phyloP scores from a whole-genome alignment of 2,888 invertebrate species.

The Luperina testacea region DNA sequence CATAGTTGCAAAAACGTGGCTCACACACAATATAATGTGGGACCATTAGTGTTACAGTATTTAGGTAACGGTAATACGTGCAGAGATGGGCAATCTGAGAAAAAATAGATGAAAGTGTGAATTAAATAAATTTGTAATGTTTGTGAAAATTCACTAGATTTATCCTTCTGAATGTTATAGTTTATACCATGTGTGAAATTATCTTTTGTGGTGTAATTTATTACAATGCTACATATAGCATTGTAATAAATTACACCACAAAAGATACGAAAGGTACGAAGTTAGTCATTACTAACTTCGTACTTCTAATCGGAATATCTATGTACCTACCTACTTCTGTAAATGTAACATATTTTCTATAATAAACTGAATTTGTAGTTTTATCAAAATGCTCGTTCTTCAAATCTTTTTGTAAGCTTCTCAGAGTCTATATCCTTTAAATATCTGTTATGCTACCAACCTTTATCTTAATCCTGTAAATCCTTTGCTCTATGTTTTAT shows the following conservation, averaged over 20 bases:
- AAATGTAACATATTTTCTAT: constrained; percentile 42
- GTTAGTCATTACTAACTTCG: no score
- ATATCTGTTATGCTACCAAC: constrained; percentile 25
- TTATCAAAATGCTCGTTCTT: constrained; percentile 28
- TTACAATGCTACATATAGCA: constrained; percentile 46
- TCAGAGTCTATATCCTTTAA: constrained; percentile 37
- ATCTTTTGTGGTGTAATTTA: constrained; percentile 48
- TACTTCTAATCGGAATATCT: constrained; percentile 39
- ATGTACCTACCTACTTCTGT: constrained; percentile 39
- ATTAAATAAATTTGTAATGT: constrained; percentile 46
- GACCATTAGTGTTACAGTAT: constrained; percentile 77
- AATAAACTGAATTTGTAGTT: constrained; percentile 43
- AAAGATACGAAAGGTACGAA: no score
- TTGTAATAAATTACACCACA: no score
- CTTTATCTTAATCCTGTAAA: constrained; percentile 60
- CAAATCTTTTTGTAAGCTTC: constrained; percentile 43
- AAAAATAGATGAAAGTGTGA: constrained; percentile 48
- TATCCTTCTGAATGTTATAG: constrained; percentile 55
- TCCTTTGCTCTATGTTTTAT: constrained; percentile 52
- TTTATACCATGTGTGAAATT: constrained; percentile 56
- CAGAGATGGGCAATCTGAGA: constrained; percentile 44
- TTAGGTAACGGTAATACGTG: constrained; percentile 65
- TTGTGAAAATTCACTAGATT: constrained; percentile 50
- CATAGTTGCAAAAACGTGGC: constrained; percentile 69
- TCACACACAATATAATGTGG: constrained; percentile 81